Evolutionary conservation across 1,140 invertebrate genomes (phyloP).

Genomic region (Apis laboriosa): DNA sequence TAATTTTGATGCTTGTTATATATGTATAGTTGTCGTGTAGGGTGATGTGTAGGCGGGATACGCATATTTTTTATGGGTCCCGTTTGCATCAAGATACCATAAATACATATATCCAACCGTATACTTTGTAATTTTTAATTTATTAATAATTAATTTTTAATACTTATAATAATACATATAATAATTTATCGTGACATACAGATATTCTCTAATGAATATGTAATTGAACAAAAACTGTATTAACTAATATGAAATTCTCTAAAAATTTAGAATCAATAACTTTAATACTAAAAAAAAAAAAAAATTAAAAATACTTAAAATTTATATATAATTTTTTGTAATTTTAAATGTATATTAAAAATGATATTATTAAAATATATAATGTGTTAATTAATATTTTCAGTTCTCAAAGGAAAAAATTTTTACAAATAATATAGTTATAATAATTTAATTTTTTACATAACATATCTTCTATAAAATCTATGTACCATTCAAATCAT

Average conservation of each 20-base stretch:
- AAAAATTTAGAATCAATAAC: neutral
- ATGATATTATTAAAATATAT: neutral
- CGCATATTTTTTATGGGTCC: constrained; percentile 14
- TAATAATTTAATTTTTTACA: too few species aligned
- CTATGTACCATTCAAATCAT: too few species aligned
- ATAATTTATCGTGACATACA: too few species aligned
- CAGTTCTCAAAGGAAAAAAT: neutral
- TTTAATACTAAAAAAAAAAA: too few species aligned
- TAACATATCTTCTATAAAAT: too few species aligned
- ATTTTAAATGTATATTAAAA: neutral
- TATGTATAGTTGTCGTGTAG: constrained; percentile 22
- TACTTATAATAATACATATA: too few species aligned
- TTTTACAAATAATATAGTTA: neutral
- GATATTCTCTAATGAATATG: too few species aligned
- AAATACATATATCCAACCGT: neutral
- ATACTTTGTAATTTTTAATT: neutral
- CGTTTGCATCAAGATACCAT: neutral
- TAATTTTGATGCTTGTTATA: constrained; percentile 26
- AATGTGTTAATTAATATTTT: constrained; percentile 18
- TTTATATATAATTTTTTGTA: neutral
- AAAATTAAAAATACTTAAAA: too few species aligned
- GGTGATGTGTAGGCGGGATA: constrained; percentile 29
- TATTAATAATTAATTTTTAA: neutral
- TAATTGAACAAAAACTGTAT: too few species aligned
- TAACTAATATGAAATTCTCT: neutral